Base-by-base conservation (phyloP, 2,888 invertebrate species). In the Tiliacea aurago region DNA sequence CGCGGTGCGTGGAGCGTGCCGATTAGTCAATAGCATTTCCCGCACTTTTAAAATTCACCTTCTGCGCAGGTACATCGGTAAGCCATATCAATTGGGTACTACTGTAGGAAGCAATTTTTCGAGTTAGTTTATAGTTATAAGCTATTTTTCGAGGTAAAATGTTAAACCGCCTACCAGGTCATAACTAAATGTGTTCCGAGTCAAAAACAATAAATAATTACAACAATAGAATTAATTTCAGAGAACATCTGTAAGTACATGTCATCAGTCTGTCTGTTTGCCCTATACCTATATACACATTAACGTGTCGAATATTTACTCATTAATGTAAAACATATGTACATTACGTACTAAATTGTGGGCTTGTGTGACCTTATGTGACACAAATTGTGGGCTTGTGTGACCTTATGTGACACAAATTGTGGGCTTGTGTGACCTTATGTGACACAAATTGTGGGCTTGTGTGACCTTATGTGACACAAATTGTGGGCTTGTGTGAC, bases 171-270 rank as follows among this genome's bases (percentile, higher is more conserved):
- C 43, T 45, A 28, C 28, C 10, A 15, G 1, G 20, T 33, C 15
- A 28, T 56, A 20, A 53, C 45, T 49, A 20, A 64, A 49, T n/a
- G 7, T 45, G n/a, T 55, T 23, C 15, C 1, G 7, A 65, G 23
- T 64, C 18, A 43, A 56, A 63, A 67, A 28, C 63, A 73, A 82
- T 70, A 55, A 70, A 70, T 59, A 78, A 74, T 70, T 58, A 67
- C 18, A 69, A 87, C 84, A 87, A 86, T 78, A 75, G 77, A 73
- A 80, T 79, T 81, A 83, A 87, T 87, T 75, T 75, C 68, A 68
- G 55, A 33, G n/a, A 82, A 76, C 85, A 87, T 81, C 83, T 88
- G 81, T 76, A 56, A 69, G 62, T 67, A 80, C 69, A 63, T 41
- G n/a, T 75, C 86, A 86, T 68, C 76, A 78, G 75, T 70, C 37